Evolutionary conservation across 2,888 invertebrate genomes (phyloP), one percentile per base, ranked within the genome.

Genomic region (Myopa tessellatipennis): DNA sequence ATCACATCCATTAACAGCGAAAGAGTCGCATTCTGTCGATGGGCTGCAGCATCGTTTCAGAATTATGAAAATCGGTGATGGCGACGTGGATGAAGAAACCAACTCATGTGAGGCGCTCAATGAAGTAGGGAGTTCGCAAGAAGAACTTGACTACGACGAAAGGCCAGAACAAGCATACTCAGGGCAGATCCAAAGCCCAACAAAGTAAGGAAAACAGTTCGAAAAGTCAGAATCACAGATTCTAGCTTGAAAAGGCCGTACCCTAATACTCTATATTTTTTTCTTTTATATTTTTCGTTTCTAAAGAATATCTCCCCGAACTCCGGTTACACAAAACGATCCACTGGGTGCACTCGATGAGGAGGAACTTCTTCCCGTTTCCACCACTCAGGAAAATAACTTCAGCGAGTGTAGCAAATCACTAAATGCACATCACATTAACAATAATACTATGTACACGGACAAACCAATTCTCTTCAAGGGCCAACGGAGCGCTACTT

Each of bases 281-380:
- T 26, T 2, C 26, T 26, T 26, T 26, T 26, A 26, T 26, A 26
- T 26, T 26, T 26, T 26, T 2, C 45, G 45, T 45, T 45, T 6
- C 52, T 77, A 40, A 34, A 94, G 93, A 85, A 89, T 93, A 70
- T 94, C 94, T 0, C 94, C 93, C 55, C 91, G 96, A 77, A 96
- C 96, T 4, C 95, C 96, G 0, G 96, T 98, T 0, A 95, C 97
- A 0, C 93, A 95, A 85, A 96, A 97, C 88, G 98, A 98, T 90
- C 98, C 98, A 0, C 90, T 98, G 36, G 98, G 97, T 7, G 96
- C 97, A 5, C 90, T 97, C 3, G 89, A 91, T 77, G 90, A 90
- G 80, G 88, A 89, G 26, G 74, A 63, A 3, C 78, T 12, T 55
- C 74, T 65, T 61, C 38, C 65, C 10, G 55, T 10, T 34, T 76